These are phyloP conservation scores for Mythimna ferrago DNA, from an alignment of 2,888 invertebrate genomes.

Conservation along the genomic window DNA sequence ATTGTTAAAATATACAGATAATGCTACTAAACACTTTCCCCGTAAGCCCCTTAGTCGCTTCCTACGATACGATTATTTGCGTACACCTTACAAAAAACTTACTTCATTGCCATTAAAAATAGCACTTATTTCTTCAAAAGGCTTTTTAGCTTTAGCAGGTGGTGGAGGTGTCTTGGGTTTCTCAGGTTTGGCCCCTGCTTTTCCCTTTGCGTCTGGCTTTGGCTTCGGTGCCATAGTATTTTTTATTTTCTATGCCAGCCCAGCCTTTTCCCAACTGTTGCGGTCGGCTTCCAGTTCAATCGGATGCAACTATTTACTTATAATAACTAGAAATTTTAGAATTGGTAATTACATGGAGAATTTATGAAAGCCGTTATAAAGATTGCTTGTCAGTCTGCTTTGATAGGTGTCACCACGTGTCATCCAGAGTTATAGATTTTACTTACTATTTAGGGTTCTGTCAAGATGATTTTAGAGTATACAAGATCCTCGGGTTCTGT, in stretches of 20 bases:
- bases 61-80: too few relatives aligned
- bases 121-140: conserved; percentile 92
- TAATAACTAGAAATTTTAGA: conserved; percentile 31
- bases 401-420: conserved; percentile 6
- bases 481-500: too few relatives aligned
- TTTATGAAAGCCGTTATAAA: conserved; percentile 41
- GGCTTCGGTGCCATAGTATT: neutral
- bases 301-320: neutral
- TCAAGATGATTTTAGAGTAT: too few relatives aligned
- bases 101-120: conserved; percentile 92
- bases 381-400: neutral
- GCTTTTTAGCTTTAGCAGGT: conserved; percentile 68
- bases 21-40: too few relatives aligned
- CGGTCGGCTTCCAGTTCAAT: neutral
- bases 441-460: neutral
- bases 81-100: conserved; percentile 11
- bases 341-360: conserved; percentile 15
- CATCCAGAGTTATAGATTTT: neutral
- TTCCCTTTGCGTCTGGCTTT: neutral
- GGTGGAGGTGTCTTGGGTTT: neutral
- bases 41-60: too few relatives aligned
- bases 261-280: neutral
- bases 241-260: neutral
- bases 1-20: too few relatives aligned
- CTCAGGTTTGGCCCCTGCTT: too few relatives aligned